Evolutionary conservation across 1,140 invertebrate species (phyloP).

Genomic region (Calliopsis andreniformis): DNA sequence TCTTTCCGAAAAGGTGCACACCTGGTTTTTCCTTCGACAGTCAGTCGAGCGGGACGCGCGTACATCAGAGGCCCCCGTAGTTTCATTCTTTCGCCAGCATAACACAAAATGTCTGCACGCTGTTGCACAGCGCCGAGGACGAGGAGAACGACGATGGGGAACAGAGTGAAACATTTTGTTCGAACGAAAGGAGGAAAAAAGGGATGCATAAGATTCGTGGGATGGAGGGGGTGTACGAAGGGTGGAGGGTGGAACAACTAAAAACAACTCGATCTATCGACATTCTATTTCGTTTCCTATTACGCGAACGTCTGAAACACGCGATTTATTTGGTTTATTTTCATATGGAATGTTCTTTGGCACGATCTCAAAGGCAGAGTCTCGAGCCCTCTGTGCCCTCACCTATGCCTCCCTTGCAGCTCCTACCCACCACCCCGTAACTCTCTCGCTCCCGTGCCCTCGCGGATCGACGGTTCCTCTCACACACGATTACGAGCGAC

Average conservation of each 20-base stretch:
- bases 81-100: conserved; percentile 14
- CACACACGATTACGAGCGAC: conserved; percentile 73
- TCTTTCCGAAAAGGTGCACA: conserved; percentile 39
- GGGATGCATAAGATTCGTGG: background rate
- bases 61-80: conserved; percentile 1
- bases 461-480: conserved; percentile 49
- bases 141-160: background rate
- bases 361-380: conserved; percentile 72
- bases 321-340: conserved; percentile 77
- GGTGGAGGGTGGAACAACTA: conserved; percentile 50
- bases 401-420: conserved; percentile 23
- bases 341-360: conserved; percentile 75
- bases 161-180: conserved; percentile 22
- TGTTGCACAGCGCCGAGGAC: background rate
- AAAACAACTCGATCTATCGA: conserved; percentile 70
- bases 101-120: background rate
- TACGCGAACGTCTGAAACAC: conserved; percentile 75
- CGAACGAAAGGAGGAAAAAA: background rate
- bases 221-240: conserved; percentile 3
- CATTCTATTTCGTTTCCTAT: conserved; percentile 77
- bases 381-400: conserved; percentile 26
- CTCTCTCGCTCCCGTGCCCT: background rate
- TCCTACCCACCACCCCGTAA: conserved; percentile 11
- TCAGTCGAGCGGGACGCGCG: conserved; percentile 23
- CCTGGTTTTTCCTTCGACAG: conserved; percentile 48